phyloP scores from a whole-genome alignment of 2,888 invertebrate genomes.

The Drosophila multiciliata region DNA sequence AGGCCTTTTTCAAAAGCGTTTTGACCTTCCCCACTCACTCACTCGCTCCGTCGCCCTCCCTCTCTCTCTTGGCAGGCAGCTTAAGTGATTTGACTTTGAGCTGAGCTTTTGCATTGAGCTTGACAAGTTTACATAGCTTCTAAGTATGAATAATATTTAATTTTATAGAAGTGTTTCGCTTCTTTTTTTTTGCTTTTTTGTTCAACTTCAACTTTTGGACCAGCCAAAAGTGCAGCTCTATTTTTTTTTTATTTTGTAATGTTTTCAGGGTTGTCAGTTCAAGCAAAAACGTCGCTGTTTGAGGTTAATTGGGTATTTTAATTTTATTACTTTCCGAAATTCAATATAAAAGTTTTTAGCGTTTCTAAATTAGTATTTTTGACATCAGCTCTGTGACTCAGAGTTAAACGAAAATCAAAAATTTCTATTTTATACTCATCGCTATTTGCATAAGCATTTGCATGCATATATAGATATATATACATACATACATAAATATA shows the following conservation, averaged over 20 bases:
- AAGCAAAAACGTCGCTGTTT: conserved; percentile 40
- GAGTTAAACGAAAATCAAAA: conserved; percentile 16
- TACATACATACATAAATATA: conserved; percentile 9
- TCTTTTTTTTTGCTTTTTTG: conserved; percentile 9
- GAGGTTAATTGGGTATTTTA: conserved; percentile 35
- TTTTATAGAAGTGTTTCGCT: conserved; percentile 15
- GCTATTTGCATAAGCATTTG: conserved; percentile 20
- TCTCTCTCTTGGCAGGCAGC: conserved; percentile 38
- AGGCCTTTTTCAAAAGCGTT: conserved; percentile 67
- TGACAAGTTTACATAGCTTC: conserved; percentile 17
- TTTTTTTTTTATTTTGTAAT: conserved; percentile 11
- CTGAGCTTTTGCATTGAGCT: conserved; percentile 49
- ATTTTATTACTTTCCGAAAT: conserved; percentile 5
- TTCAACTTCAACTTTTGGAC: conserved; percentile 54
- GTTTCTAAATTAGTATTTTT: conserved; percentile 36
- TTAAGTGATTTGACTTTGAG: conserved; percentile 68
- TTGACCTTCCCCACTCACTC: conserved; percentile 53
- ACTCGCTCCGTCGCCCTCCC: background rate
- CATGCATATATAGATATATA: conserved; percentile 22
- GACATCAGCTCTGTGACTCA: conserved; percentile 56
- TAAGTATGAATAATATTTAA: conserved; percentile 12
- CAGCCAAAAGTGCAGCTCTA: conserved; percentile 65
- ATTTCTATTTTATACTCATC: conserved; percentile 49
- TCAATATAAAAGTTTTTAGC: conserved; percentile 12
- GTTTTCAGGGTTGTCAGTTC: conserved; percentile 47